Conservation (phyloP, 2,888 invertebrate genomes). For the Drosophila differens region DNA sequence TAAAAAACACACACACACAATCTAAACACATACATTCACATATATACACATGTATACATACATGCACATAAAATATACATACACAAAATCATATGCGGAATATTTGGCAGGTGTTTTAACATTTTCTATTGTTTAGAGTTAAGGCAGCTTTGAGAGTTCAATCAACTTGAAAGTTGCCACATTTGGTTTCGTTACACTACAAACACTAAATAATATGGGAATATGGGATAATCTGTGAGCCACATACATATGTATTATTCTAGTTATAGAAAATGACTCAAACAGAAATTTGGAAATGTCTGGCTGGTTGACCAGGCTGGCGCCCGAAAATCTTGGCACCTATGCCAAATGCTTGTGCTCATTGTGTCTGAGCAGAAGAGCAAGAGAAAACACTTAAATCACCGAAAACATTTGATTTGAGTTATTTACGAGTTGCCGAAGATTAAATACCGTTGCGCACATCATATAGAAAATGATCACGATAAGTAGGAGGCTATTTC, state of each 20-base stretch:
- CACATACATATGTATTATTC: background rate
- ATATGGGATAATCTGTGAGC: background rate
- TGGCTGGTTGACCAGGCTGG: background rate
- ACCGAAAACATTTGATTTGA: constrained; percentile 11
- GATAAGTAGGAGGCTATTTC: background rate
- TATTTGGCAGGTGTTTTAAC: constrained; percentile 35
- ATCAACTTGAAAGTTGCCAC: constrained; percentile 14
- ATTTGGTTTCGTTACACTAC: constrained; percentile 2
- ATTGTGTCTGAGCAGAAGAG: constrained; percentile 39
- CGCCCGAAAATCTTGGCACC: constrained; percentile 40
- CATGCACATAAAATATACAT: background rate
- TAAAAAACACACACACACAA: constrained; percentile 15
- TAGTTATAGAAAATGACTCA: constrained; percentile 4
- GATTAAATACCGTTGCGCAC: background rate
- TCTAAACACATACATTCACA: background rate
- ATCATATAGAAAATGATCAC: background rate
- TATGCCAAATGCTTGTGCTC: constrained; percentile 51
- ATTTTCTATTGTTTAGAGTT: background rate
- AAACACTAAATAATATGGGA: background rate
- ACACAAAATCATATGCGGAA: constrained; percentile 1
- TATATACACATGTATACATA: constrained; percentile 1
- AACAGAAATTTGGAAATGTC: background rate
- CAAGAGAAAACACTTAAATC: background rate
- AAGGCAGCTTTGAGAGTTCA: constrained; percentile 24
- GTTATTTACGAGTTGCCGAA: constrained; percentile 1